Base-by-base conservation (phyloP, 2,888 invertebrate species). In the Fragum fragum region DNA sequence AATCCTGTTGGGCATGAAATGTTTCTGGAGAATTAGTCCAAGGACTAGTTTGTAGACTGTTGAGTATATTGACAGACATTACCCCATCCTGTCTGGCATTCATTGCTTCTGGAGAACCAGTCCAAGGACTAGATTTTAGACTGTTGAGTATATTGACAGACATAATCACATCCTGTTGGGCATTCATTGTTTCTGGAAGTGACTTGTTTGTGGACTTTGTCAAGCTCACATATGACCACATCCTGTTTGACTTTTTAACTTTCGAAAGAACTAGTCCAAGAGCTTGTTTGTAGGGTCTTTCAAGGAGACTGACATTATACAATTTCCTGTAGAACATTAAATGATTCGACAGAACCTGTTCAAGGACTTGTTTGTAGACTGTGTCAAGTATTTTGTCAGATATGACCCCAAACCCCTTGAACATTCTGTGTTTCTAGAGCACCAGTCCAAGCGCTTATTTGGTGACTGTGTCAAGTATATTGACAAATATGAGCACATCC, bases 111-210 rank as follows among this genome's bases (percentile, higher is more conserved):
- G 9, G 32, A 36, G 32, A 36, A 36, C 32, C 32, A 99, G 90
- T 96, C 91, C 5, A 21, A 57, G 26, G 3, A 23, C 23, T 57
- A 21, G 18, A 6, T 57, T 14, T 5, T 42, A 71, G 71, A 71
- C 63, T 55, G 55, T 61, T 18, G 88, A 84, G 88, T 11, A 90
- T 91, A 94, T 90, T 94, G 93, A 94, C 98, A 99, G 80, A 96
- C 95, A 95, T 99, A 99, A 0, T 98, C 98, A 95, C 99, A 99
- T 86, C 98, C 98, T 69, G 98, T 97, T 0, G 99, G 98, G 94
- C 99, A 99, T 80, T 96, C 96, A 87, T 96, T 96, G 95, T 97
- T 96, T 72, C 95, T 95, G 57, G 95, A 94, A 94, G 98, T 3
- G 3, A 23, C 23, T 57, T 21, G 18, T 26, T 57, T 14, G 18